Base-by-base conservation (phyloP, 2,888 invertebrate species). In the Thymelicus acteon region DNA sequence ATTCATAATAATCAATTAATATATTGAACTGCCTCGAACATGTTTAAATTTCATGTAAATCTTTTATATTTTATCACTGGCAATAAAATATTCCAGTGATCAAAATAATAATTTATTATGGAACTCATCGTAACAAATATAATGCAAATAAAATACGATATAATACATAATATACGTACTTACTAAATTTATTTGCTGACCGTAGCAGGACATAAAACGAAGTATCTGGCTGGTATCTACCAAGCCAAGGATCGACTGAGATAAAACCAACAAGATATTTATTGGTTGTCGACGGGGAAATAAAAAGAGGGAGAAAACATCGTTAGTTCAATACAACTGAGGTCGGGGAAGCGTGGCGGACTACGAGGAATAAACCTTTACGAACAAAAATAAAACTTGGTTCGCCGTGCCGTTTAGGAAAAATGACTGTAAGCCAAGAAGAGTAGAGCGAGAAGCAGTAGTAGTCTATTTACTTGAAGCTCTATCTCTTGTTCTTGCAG, bases 201-300 rank as follows among this genome's bases (percentile, higher is more conserved):
- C 31, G 61, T 61, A 61, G 47, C 54, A 37, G 48, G 60, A 68
- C 68, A 68, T 68, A 62, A 62, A 68, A 68, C 62, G 62, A 62
- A 62, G 62, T 68, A 62, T 68, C 60, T 52, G 67, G 60, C 60
- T 54, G 68, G 61, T 68, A 68, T 69, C 62, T 44, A 63, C 57
- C 62, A 57, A 57, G 57, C 47, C 40, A 54, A 54, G 47, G 62
- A 48, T 62, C 57, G 62, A n/a, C 69, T 58, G 71, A 71, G 71
- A 74, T 72, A 74, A 63, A 74, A 68, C 67, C 60, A 66, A 66
- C 67, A 66, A 63, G 71, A 68, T 72, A 72, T 72, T 76, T 78
- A 78, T 79, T 77, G 75, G 75, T 71, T 76, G 74, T 76, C 75
- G 76, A 70, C 74, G 72, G 69, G 66, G 71, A 75, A 73, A 72